These are phyloP conservation scores for Pedionomus torquatus DNA, from an alignment of 2,113 vertebrate species.

Conservation along the genomic window DNA sequence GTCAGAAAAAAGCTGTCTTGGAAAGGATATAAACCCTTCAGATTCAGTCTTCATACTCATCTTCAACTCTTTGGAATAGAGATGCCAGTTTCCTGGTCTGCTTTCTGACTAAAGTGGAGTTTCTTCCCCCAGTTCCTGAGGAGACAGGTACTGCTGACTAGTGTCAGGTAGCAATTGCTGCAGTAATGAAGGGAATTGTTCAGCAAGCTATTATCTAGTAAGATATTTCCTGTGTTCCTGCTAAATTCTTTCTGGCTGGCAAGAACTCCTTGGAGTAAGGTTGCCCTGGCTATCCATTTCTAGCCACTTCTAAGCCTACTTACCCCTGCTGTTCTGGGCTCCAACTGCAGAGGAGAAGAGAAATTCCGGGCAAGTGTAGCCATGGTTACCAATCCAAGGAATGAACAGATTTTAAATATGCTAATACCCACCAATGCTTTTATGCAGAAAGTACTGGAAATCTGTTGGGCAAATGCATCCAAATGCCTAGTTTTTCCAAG, in stretches of 20 bases:
- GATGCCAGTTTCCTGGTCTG: neutral
- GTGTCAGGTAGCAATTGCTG: neutral
- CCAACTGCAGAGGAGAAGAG: neutral
- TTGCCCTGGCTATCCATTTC: neutral
- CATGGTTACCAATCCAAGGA: constrained; percentile 9
- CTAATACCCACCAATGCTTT: neutral
- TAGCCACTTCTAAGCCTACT: neutral
- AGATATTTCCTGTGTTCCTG: neutral
- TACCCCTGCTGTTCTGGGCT: neutral
- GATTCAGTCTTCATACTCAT: neutral
- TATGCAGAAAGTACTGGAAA: neutral
- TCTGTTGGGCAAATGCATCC: neutral
- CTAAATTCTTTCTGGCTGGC: neutral
- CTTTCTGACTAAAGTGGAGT: neutral
- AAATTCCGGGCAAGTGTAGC: constrained; percentile 13
- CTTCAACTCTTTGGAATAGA: neutral
- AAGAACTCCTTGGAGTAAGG: neutral
- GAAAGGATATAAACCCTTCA: neutral
- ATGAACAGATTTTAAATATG: neutral
- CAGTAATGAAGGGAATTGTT: neutral
- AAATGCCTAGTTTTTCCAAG: neutral
- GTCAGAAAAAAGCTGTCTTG: neutral
- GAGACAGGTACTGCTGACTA: neutral
- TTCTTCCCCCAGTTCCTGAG: neutral
- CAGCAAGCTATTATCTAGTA: neutral